Percentiles rank a stretch among this genome's conserved stretches.
Conservation (phyloP, 2,113 vertebrate genomes). For the Mobula birostris region DNA sequence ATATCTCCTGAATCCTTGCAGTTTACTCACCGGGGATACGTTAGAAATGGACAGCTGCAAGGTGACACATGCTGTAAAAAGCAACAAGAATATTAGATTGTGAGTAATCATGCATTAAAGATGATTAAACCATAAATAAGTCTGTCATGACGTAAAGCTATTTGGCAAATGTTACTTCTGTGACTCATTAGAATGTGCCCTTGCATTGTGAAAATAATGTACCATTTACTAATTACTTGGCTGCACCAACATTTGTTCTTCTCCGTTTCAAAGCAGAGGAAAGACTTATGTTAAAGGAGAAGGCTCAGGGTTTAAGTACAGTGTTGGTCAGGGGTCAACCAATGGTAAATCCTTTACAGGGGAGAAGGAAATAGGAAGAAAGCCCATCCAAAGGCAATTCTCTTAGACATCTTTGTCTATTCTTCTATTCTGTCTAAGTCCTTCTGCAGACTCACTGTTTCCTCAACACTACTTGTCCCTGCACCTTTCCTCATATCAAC, state of each 20-base stretch:
- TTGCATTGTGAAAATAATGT: not conserved
- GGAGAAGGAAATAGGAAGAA: too few relatives aligned
- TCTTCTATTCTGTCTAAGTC: too few relatives aligned
- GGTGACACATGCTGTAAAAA: not conserved
- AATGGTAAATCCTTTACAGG: too few relatives aligned
- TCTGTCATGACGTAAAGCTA: not conserved
- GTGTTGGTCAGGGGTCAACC: not conserved
- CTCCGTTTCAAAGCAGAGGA: not conserved
- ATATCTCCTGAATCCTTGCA: not conserved
- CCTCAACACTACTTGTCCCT: too few relatives aligned
- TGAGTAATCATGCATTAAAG: not conserved
- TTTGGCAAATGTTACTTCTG: not conserved
- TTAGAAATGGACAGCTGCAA: not conserved
- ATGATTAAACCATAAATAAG: conserved; percentile 4
- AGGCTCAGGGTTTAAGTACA: not conserved
- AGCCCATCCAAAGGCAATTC: too few relatives aligned
- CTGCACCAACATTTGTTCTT: not conserved
- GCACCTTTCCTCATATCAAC: too few relatives aligned
- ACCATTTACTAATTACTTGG: not conserved
- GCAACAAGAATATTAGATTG: not conserved
- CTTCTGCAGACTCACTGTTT: too few relatives aligned
- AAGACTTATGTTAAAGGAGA: not conserved
- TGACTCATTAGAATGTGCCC: not conserved
- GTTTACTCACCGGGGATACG: not conserved
- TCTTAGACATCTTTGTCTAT: too few relatives aligned